Conservation (phyloP, 2,888 invertebrate species). For the Scelioninae gen. 1 region DNA sequence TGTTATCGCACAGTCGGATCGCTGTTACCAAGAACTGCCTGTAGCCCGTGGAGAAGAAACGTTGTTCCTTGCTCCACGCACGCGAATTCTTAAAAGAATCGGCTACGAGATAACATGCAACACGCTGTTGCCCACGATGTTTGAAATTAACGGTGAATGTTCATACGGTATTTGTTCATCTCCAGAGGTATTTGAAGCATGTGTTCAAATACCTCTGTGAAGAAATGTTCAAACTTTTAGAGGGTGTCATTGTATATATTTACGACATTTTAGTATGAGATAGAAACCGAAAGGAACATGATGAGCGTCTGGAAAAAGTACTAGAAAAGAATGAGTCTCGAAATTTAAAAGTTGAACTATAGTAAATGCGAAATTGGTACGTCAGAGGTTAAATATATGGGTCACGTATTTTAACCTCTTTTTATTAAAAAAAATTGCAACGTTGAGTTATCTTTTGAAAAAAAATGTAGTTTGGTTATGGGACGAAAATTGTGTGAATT, state of each 20-base stretch:
- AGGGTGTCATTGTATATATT: background rate
- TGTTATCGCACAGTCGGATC: too few species aligned
- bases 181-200: background rate
- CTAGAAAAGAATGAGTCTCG: constrained; percentile 40
- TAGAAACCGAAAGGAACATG: constrained; percentile 28
- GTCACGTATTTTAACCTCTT: constrained; percentile 58
- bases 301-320: constrained; percentile 36
- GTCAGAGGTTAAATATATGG: constrained; percentile 52
- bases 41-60: too few species aligned
- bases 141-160: too few species aligned
- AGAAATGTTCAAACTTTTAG: background rate
- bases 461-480: constrained; percentile 49
- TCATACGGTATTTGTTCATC: too few species aligned
- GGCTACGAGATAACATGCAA: too few species aligned
- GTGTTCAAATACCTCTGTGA: too few species aligned
- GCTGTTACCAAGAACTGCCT: too few species aligned
- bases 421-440: constrained; percentile 40
- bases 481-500: constrained; percentile 50
- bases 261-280: constrained; percentile 68
- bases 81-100: too few species aligned
- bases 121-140: too few species aligned
- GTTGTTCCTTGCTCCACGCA: too few species aligned
- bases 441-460: constrained; percentile 38
- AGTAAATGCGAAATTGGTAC: constrained; percentile 41
- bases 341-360: constrained; percentile 54